Conservation (phyloP, 1,140 invertebrate genomes). For the Copidosoma floridanum region DNA sequence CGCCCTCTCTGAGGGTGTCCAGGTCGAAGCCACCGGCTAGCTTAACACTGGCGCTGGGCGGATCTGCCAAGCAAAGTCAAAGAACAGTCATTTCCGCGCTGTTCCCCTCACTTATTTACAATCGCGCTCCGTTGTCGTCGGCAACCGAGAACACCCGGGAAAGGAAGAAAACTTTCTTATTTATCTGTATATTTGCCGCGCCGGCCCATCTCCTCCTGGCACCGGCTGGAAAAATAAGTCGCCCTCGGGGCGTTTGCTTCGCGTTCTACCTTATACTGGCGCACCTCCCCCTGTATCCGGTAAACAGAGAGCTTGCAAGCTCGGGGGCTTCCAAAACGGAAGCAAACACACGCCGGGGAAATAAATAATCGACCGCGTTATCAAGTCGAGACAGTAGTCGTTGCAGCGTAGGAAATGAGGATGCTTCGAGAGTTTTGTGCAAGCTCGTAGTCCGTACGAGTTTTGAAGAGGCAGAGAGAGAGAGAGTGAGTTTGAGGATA, state of each 20-base stretch:
- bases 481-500: not conserved
- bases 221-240: not conserved
- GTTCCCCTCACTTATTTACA: not conserved
- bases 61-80: conserved; percentile 40
- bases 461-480: no score
- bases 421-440: no score
- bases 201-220: conserved; percentile 7
- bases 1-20: conserved; percentile 58
- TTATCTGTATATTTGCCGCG: conserved; percentile 17
- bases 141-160: no score
- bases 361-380: not conserved
- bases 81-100: no score
- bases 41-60: conserved; percentile 45
- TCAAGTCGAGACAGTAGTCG: not conserved
- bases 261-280: not conserved
- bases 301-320: conserved; percentile 2
- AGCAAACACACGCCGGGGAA: not conserved
- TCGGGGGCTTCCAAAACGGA: no score
- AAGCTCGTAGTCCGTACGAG: no score
- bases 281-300: conserved; percentile 3
- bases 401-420: no score
- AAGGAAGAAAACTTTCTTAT: conserved; percentile 24
- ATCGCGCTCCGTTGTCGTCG: not conserved
- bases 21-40: conserved; percentile 48
- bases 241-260: not conserved